These are phyloP conservation scores for Lophochroa leadbeateri DNA, from an alignment of 2,113 vertebrate genomes.

Conservation along the genomic window DNA sequence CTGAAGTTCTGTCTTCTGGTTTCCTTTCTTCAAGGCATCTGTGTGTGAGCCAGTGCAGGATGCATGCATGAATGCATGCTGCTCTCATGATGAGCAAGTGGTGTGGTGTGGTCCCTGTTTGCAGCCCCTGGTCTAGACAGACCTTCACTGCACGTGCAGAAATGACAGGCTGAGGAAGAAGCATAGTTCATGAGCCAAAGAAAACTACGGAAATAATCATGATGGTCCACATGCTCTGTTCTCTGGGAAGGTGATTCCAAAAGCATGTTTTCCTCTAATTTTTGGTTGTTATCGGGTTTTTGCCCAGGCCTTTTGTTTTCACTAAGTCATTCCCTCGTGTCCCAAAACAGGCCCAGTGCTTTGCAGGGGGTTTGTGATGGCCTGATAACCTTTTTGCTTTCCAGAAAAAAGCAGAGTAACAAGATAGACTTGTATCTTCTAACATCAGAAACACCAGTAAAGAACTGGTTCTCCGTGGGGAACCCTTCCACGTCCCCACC, in stretches of 20 bases:
- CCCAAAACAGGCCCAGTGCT: neutral
- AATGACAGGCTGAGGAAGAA: neutral
- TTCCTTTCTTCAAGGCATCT: neutral
- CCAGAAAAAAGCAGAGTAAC: neutral
- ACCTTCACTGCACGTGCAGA: neutral
- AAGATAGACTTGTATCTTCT: neutral
- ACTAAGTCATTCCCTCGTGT: neutral
- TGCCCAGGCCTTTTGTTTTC: neutral
- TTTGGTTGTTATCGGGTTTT: neutral
- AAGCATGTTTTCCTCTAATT: neutral
- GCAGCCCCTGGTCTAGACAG: neutral
- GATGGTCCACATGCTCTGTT: neutral
- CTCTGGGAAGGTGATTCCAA: neutral
- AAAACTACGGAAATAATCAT: neutral
- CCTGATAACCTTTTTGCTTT: neutral
- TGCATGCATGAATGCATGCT: rapidly evolving
- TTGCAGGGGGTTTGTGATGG: neutral
- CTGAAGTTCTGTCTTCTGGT: neutral
- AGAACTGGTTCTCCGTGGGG: neutral
- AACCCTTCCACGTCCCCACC: rapidly evolving
- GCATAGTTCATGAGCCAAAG: neutral
- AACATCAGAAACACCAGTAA: neutral
- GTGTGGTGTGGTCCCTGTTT: rapidly evolving
- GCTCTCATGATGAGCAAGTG: neutral
- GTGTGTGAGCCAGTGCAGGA: neutral